Evolutionary conservation across 2,888 invertebrate species (phyloP).

Genomic region (Melolontha melolontha): DNA sequence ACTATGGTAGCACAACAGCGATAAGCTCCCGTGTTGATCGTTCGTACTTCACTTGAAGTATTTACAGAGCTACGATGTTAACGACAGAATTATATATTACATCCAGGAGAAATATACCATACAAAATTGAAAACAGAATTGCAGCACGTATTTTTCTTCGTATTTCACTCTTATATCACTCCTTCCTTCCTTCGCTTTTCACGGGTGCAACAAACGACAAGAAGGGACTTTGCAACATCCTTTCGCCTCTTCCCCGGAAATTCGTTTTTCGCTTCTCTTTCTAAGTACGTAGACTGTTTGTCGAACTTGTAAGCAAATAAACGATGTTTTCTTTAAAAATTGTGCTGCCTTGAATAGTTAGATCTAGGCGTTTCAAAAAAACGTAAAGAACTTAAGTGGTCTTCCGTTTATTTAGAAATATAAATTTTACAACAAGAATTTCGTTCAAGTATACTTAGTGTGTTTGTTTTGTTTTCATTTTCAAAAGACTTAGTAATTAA

Average conservation of each 20-base stretch:
- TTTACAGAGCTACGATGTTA: conserved; percentile 55
- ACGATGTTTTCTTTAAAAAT: conserved; percentile 22
- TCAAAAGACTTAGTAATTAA: no score
- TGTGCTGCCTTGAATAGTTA: conserved; percentile 14
- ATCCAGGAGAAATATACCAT: conserved; percentile 47
- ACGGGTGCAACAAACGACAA: no score
- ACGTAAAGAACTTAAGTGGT: conserved; percentile 4
- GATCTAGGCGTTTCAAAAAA: conserved; percentile 4
- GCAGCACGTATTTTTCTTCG: no score
- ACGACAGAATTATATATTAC: conserved; percentile 54
- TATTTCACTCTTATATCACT: no score
- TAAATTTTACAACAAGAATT: no score
- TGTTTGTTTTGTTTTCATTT: no score
- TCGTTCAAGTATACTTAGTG: no score
- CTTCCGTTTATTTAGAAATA: conserved; percentile 17
- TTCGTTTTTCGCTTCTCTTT: conserved; percentile 10
- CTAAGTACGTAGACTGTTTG: conserved; percentile 13
- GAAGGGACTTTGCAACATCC: not conserved
- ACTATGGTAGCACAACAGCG: no score
- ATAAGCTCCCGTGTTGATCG: conserved; percentile 48
- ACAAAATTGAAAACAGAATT: conserved; percentile 51
- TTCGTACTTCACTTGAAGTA: conserved; percentile 55
- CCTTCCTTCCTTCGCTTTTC: no score
- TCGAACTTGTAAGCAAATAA: conserved; percentile 21
- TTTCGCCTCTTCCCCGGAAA: conserved; percentile 22